Evolutionary conservation across 1,140 invertebrate genomes (phyloP), one percentile per base, ranked within the genome.

Genomic region (Drosophila subpulchrella): DNA sequence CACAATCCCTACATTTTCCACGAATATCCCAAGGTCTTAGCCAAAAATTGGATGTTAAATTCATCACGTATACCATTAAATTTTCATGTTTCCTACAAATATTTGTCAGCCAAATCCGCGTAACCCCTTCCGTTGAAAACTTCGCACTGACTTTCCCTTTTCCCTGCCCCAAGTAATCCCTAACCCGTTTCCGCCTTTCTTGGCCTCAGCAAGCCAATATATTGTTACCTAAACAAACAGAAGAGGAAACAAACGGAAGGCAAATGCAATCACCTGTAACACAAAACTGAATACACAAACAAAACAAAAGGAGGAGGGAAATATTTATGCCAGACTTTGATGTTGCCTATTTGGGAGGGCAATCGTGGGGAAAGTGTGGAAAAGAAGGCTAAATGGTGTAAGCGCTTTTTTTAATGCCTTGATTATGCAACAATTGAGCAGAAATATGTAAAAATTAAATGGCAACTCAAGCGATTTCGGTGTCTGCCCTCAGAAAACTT

Each of bases 221-320:
- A 78, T 80, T 86, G 68, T 75, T 67, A 65, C 83, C 83, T 86
- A 86, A 86, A 88, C 66, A 88, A 88, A 86, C 70, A 86, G 48
- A 61, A 44, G 17, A 30, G 58, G 56, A 59, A 47, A 42, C 41
- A 62, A 55, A 73, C 71, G 62, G 66, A 54, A 56, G 47, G 38
- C 58, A 73, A 89, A 89, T 89, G 84, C 83, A 89, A 84, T 88
- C 83, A 88, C 83, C 83, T 88, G 83, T 88, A 88, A 88, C 73
- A 73, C 65, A 75, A 88, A 89, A 89, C 84, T 89, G 77, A 88
- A 84, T 80, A 89, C 72, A 88, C 80, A 88, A 88, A 61, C 76
- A 88, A 89, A 84, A 73, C 79, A 75, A 75, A 84, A 41, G 75
- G 62, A 62, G 53, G 65, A 74, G 51, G 77, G 70, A 79, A 70